Conservation (phyloP, 1,140 invertebrate species). For the Trichomalopsis sarcophagae region DNA sequence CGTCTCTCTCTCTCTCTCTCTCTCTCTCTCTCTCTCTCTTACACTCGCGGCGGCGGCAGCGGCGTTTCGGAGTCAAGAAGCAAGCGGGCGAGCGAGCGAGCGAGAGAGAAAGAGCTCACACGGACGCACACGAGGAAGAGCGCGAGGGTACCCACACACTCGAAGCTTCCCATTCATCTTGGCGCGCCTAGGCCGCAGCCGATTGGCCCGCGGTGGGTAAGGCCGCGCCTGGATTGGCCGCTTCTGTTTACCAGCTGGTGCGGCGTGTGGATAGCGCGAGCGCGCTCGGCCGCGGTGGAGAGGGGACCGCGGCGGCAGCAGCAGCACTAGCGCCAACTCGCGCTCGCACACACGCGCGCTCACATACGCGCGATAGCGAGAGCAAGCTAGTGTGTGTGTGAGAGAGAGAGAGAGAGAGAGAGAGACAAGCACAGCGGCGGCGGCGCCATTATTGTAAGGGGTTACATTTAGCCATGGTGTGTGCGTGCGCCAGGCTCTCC, state of each 20-base stretch:
- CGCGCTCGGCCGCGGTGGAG: slow-evolving; percentile 13
- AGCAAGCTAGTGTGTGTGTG: too few species aligned
- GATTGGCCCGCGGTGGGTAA: slow-evolving; percentile 46
- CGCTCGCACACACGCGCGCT: neutral
- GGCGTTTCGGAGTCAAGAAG: slow-evolving; percentile 16
- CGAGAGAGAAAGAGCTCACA: slow-evolving; percentile 26
- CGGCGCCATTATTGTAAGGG: slow-evolving; percentile 80
- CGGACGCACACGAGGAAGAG: slow-evolving; percentile 22
- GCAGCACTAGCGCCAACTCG: slow-evolving; percentile 19
- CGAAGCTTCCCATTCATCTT: slow-evolving; percentile 73
- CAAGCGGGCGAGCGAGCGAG: neutral
- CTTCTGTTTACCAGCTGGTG: slow-evolving; percentile 75
- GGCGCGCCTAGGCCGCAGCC: slow-evolving; percentile 68
- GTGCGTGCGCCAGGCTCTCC: slow-evolving; percentile 47
- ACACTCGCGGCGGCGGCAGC: neutral
- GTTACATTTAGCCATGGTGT: slow-evolving; percentile 73
- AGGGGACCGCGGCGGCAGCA: slow-evolving; percentile 60
- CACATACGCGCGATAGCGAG: neutral
- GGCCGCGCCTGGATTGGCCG: slow-evolving; percentile 66
- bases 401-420: too few species aligned
- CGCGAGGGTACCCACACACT: slow-evolving; percentile 49
- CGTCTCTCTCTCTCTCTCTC: neutral
- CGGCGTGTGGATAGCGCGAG: slow-evolving; percentile 60
- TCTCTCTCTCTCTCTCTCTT: neutral
- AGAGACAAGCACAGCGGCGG: slow-evolving; percentile 48